phyloP scores from a whole-genome alignment of 92 coral and sea anemone species.

The Phymanthus crucifer region DNA sequence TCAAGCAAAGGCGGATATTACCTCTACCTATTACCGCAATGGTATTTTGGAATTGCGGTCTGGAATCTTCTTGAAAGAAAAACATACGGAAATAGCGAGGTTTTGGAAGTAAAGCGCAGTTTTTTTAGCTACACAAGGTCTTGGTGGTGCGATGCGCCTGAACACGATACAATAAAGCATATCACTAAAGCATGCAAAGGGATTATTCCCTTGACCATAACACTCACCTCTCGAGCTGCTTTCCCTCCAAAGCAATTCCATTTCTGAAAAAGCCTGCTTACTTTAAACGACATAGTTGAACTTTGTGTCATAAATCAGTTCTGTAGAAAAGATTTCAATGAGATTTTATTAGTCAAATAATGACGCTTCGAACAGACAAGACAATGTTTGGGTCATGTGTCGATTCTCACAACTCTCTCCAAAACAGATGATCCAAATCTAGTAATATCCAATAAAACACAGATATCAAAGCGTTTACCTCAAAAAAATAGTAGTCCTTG shows the following conservation, averaged over 20 bases:
- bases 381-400: background rate
- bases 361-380: background rate
- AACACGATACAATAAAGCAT: background rate
- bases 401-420: background rate
- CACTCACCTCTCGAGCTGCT: slow-evolving; percentile 24
- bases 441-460: background rate
- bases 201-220: background rate
- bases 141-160: background rate
- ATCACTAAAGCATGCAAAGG: background rate
- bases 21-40: background rate
- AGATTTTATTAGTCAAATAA: background rate
- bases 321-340: background rate
- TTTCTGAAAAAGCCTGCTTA: slow-evolving; percentile 26
- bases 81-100: background rate
- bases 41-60: background rate
- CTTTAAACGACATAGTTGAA: slow-evolving; percentile 27
- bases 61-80: background rate
- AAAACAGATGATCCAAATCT: background rate
- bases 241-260: slow-evolving; percentile 35
- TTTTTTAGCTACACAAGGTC: background rate
- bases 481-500: background rate
- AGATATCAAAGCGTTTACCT: background rate
- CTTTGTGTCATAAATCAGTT: background rate
- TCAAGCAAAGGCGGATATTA: background rate
- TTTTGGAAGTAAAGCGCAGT: background rate